Base-by-base conservation (phyloP, 1,140 invertebrate species). In the Ectropis grisescens region DNA sequence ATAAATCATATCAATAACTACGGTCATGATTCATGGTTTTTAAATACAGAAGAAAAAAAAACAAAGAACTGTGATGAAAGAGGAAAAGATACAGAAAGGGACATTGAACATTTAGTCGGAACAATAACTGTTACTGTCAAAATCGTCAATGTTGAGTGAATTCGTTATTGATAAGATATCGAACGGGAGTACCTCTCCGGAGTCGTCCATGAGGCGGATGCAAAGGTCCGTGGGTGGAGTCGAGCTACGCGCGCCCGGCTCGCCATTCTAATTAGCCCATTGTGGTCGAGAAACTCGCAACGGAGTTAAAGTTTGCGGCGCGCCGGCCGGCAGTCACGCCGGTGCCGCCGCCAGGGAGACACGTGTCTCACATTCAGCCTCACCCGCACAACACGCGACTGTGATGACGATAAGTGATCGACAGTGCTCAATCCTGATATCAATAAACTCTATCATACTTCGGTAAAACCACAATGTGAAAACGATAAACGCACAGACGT, bases 251-350 rank as follows among this genome's bases (percentile, higher is more conserved):
- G 58, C 46, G 41, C 51, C 52, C 54, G 51, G 47, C 59, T 70
- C 65, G 68, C 69, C 74, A 76, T 80, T 76, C 74, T 76, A 80
- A 80, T 80, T 80, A 80, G 66, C 68, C 50, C 69, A 80, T 80
- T 80, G 75, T 80, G 71, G 74, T 62, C 54, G 58, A 44, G n/a
- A n/a, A n/a, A n/a, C n/a, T n/a, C n/a, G n/a, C n/a, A n/a, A n/a
- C n/a, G n/a, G 48, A 58, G 65, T 59, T 56, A 61, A 65, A 68
- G 55, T 74, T 70, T 70, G 58, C 51, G 41, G 60, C 61, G 60
- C 59, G 60, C 53, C 46, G 56, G 38, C 66, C 76, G n/a, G n/a
- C n/a, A n/a, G n/a, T n/a, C n/a, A n/a, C n/a, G 58, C 51, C 57
- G 59, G 60, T 59, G 62, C 60, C 58, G 51, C 46, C 56, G 38